phyloP scores from a whole-genome alignment of 2,888 invertebrate species.

The Latrodectus hesperus region DNA sequence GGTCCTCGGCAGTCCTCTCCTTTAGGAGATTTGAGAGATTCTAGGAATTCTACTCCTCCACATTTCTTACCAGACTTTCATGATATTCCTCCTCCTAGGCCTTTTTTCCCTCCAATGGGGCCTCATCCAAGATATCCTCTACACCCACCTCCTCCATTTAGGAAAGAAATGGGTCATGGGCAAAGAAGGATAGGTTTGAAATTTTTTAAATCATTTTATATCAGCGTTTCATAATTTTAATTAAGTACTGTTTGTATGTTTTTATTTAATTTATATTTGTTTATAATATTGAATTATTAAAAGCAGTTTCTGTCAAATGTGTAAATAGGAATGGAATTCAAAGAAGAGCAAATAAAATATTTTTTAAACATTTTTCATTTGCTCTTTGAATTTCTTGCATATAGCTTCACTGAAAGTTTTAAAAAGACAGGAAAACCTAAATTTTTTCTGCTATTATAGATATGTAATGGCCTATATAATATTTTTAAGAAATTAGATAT shows the following conservation, averaged over 20 bases:
- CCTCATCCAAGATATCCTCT: slow-evolving; percentile 18
- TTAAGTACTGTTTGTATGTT: not conserved
- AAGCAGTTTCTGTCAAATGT: too few species aligned
- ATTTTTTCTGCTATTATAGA: too few species aligned
- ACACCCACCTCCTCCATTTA: slow-evolving; percentile 27
- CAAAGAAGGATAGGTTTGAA: slow-evolving; percentile 34
- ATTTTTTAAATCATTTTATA: too few species aligned
- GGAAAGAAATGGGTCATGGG: slow-evolving; percentile 40
- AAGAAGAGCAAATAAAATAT: too few species aligned
- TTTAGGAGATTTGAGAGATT: slow-evolving; percentile 40
- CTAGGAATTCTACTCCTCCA: slow-evolving; percentile 59
- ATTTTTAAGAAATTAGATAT: too few species aligned
- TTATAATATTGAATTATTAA: not conserved
- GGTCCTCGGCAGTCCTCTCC: slow-evolving; percentile 40
- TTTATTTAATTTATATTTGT: not conserved
- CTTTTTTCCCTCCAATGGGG: slow-evolving; percentile 26
- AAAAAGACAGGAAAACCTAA: too few species aligned
- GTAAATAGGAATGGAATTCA: too few species aligned
- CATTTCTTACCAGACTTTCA: slow-evolving; percentile 58
- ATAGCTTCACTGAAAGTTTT: too few species aligned
- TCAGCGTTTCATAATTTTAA: not conserved
- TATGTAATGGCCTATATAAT: too few species aligned
- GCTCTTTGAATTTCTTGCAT: too few species aligned
- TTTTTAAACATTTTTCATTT: too few species aligned
- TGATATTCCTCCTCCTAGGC: slow-evolving; percentile 55